A percentile compares a stretch with the other conserved stretches of the same genome.
Conservation (phyloP, 2,888 invertebrate species). For the Harmothoe impar region DNA sequence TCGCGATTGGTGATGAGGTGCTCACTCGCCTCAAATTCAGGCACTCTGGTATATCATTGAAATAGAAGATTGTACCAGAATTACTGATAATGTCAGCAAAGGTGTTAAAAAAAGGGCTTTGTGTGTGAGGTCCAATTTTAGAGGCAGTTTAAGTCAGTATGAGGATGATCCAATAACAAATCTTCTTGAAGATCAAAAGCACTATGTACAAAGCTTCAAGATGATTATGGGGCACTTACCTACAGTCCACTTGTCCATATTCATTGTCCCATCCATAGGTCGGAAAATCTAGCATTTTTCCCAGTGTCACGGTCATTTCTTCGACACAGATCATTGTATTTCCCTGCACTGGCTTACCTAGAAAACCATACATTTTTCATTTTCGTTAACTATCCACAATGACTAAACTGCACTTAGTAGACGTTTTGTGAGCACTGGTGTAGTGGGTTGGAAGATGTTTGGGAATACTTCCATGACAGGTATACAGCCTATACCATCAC, state of each 20-base stretch:
- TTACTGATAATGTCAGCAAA: too few species aligned
- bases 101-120: too few species aligned
- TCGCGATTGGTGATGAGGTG: slow-evolving; percentile 79
- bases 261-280: slow-evolving; percentile 83
- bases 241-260: slow-evolving; percentile 76
- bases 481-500: neutral
- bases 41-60: slow-evolving; percentile 77
- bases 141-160: too few species aligned
- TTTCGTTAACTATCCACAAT: too few species aligned
- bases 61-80: neutral
- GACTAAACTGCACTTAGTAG: too few species aligned
- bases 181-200: too few species aligned
- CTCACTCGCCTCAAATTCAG: slow-evolving; percentile 79
- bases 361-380: too few species aligned
- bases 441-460: too few species aligned
- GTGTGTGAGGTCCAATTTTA: too few species aligned
- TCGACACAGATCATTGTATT: slow-evolving; percentile 76
- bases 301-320: slow-evolving; percentile 75
- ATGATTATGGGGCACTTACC: slow-evolving; percentile 51
- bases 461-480: neutral
- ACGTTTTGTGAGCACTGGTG: too few species aligned
- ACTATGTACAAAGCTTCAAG: too few species aligned
- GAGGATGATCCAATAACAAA: too few species aligned
- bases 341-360: slow-evolving; percentile 71
- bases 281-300: slow-evolving; percentile 80